A percentile compares a stretch with the other conserved stretches of the same genome.
Evolutionary conservation across 1,140 invertebrate species (phyloP).

Genomic region (Drosophila lacteicornis): DNA sequence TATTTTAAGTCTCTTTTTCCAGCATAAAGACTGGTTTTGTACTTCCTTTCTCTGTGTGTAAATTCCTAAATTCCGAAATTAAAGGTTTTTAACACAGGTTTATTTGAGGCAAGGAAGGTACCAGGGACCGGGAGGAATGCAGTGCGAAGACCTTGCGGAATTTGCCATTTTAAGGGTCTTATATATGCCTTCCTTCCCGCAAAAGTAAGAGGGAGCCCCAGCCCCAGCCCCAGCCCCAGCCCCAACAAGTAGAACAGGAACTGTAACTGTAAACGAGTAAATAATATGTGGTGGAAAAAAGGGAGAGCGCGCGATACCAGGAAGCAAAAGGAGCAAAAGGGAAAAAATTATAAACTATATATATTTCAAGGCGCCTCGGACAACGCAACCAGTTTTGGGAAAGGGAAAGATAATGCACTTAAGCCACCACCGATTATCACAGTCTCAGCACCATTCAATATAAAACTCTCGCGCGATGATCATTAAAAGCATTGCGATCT

Average conservation of each 20-base stretch:
- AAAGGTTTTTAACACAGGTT: background rate
- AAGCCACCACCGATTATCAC: constrained; percentile 20
- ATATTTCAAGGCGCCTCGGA: constrained; percentile 16
- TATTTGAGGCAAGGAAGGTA: background rate
- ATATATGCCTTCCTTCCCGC: background rate
- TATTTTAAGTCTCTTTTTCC: background rate
- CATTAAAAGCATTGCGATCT: constrained; percentile 15
- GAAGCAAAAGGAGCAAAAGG: constrained; percentile 13
- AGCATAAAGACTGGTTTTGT: constrained; percentile 7
- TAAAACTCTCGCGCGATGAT: constrained; percentile 17
- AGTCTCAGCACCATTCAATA: constrained; percentile 12
- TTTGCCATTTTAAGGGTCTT: constrained; percentile 28
- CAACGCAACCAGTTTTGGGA: constrained; percentile 32
- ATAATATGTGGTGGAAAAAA: background rate
- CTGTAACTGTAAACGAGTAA: constrained; percentile 32
- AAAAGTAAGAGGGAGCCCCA: constrained; percentile 25
- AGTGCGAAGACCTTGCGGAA: constrained; percentile 23
- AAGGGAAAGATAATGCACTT: constrained; percentile 35
- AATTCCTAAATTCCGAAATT: constrained; percentile 4
- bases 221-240: too few species aligned
- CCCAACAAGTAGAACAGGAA: constrained; percentile 33
- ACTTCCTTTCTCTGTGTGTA: background rate
- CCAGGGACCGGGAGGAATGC: background rate
- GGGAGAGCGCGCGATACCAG: constrained; percentile 9
- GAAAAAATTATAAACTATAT: background rate